These are phyloP conservation scores for Blastobasis adustella DNA, from an alignment of 2,888 invertebrate genomes.

Conservation along the genomic window DNA sequence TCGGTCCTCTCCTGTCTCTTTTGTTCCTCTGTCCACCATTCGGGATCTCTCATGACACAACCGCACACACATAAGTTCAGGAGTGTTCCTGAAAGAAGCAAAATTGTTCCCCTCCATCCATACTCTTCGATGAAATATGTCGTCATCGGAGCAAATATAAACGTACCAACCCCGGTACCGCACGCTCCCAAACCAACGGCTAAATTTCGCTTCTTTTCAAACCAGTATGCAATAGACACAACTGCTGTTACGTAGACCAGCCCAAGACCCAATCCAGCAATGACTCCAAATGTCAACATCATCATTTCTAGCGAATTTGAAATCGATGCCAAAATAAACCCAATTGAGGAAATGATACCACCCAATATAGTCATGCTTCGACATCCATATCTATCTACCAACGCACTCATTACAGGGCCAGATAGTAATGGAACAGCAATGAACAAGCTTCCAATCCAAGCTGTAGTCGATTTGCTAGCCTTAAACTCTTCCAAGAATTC, in stretches of 20 bases:
- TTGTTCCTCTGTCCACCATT: slow-evolving; percentile 84
- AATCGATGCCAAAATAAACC: slow-evolving; percentile 84
- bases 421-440: slow-evolving; percentile 90
- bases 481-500: slow-evolving; percentile 87
- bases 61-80: slow-evolving; percentile 91
- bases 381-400: slow-evolving; percentile 92
- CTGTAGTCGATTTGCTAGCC: slow-evolving; percentile 88
- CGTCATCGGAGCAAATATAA: slow-evolving; percentile 90
- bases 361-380: slow-evolving; percentile 84
- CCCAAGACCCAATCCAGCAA: slow-evolving; percentile 89
- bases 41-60: slow-evolving; percentile 90
- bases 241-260: slow-evolving; percentile 92
- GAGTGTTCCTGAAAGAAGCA: slow-evolving; percentile 88
- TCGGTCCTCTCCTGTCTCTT: slow-evolving; percentile 56
- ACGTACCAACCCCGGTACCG: slow-evolving; percentile 92
- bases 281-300: slow-evolving; percentile 89
- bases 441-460: slow-evolving; percentile 93
- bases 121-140: slow-evolving; percentile 84
- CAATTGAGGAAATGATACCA: slow-evolving; percentile 81
- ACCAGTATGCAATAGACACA: slow-evolving; percentile 94
- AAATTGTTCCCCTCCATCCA: slow-evolving; percentile 89
- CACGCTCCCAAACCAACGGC: slow-evolving; percentile 92
- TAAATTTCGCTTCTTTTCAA: slow-evolving; percentile 89
- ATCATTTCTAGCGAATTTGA: slow-evolving; percentile 84
- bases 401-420: slow-evolving; percentile 88